phyloP scores from a whole-genome alignment of 1,140 invertebrate genomes.

The Cephus cinctus region DNA sequence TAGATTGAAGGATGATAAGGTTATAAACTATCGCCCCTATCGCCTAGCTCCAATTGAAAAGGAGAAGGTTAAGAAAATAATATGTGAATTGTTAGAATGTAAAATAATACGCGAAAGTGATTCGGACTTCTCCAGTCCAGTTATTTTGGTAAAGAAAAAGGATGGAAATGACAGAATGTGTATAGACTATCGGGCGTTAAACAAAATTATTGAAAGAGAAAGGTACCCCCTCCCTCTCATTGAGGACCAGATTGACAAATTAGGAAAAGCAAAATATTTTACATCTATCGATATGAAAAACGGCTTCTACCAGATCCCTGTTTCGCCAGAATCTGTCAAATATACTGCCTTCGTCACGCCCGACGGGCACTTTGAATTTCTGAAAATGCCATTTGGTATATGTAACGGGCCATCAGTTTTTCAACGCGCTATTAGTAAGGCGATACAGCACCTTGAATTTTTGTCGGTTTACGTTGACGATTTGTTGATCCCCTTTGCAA shows the following conservation, averaged over 20 bases:
- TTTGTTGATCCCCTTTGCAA: too few relatives aligned
- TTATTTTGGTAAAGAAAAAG: not conserved
- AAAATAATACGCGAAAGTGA: too few relatives aligned
- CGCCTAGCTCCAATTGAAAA: too few relatives aligned
- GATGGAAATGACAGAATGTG: not conserved
- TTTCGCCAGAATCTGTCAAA: slow-evolving; percentile 24
- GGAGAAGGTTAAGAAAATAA: not conserved
- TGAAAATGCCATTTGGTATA: slow-evolving; percentile 29
- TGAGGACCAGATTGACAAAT: too few relatives aligned
- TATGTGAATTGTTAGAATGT: slow-evolving; percentile 33
- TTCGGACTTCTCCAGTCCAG: slow-evolving; percentile 21
- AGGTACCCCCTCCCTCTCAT: too few relatives aligned
- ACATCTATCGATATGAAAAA: slow-evolving; percentile 48
- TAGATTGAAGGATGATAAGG: too few relatives aligned
- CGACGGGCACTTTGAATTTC: slow-evolving; percentile 25
- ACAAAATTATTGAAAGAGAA: too few relatives aligned
- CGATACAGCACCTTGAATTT: slow-evolving; percentile 20
- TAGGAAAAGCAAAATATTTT: too few relatives aligned
- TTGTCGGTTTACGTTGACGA: too few relatives aligned
- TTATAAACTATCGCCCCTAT: too few relatives aligned
- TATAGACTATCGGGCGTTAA: slow-evolving; percentile 28
- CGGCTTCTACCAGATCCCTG: slow-evolving; percentile 50
- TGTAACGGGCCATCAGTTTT: slow-evolving; percentile 24
- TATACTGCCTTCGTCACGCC: slow-evolving; percentile 8
- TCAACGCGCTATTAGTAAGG: slow-evolving; percentile 26